Evolutionary conservation across 2,797 vertebrate species (phyloP), one percentile per base, ranked within the genome.

Genomic region (Melanogrammus aeglefinus): DNA sequence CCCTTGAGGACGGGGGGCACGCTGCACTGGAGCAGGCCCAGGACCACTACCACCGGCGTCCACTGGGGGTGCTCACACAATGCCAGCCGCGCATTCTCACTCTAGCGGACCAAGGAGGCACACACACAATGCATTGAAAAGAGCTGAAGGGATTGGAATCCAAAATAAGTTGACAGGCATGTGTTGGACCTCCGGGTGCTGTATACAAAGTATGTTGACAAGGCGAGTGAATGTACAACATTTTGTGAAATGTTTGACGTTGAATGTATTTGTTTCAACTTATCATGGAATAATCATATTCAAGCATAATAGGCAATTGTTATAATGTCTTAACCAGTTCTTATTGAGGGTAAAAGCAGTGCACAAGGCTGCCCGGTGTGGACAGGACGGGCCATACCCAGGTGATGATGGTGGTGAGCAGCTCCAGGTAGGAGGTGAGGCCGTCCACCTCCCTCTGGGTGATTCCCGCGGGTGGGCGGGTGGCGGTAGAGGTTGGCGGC

Each of bases 51-150:
- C 21, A 97, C 95, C 0, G 98, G 98, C 0, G 97, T 99, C 98
- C 98, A 99, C 92, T 99, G 98, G 13, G 97, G 96, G 77, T 99
- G 98, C 79, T 99, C 98, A 86, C 97, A 98, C 41, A 99, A 93
- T 0, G 97, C 96, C 92, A 99, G 89, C 0, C 98, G 96, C n/a
- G 98, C 97, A 33, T 97, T 99, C 90, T 99, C 98, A 92, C 97
- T 99, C 98, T 99, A 69, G 0, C 0, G 16, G 27, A 4, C 76
- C 57, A 69, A 70, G 76, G 3, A 72, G 14, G 10, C 41, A 44
- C 13, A 44, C 41, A 16, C 12, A 13, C 14, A 44, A 44, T 21
- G 16, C 47, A 51, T 44, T 44, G 12, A 44, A 16, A 13, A 13
- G 13, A 41, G 2, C 39, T 41, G 39, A 41, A 10, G 39, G 13